Evolutionary conservation across 2,888 invertebrate species (phyloP).

Genomic region (Oscheius sp.): DNA sequence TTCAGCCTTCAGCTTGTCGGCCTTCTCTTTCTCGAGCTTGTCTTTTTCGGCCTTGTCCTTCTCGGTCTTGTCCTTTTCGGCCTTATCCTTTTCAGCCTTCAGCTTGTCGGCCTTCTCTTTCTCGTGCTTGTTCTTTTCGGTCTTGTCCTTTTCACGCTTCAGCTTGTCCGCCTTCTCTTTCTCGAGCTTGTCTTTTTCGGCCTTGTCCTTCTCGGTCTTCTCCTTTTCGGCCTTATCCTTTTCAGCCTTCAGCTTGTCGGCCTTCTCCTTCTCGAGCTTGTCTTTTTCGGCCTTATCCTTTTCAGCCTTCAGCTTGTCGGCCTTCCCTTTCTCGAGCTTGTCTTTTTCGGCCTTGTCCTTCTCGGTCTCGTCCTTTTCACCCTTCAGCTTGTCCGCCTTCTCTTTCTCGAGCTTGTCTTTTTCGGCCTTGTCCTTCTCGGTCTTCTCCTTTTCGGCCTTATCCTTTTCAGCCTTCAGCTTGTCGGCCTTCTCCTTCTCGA

Average conservation of each 20-base stretch:
- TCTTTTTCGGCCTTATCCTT: slow-evolving; percentile 18
- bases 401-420: slow-evolving; percentile 12
- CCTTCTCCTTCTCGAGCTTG: slow-evolving; percentile 17
- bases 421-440: slow-evolving; percentile 9
- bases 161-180: slow-evolving; percentile 20
- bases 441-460: too few relatives aligned
- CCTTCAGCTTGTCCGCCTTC: slow-evolving; percentile 24
- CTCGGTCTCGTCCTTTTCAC: too few relatives aligned
- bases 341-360: slow-evolving; percentile 24
- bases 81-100: slow-evolving; percentile 21
- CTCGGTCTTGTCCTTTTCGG: slow-evolving; percentile 13
- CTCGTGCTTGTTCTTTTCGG: slow-evolving; percentile 1
- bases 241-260: slow-evolving; percentile 21
- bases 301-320: slow-evolving; percentile 6
- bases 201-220: slow-evolving; percentile 18
- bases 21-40: slow-evolving; percentile 17
- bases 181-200: background rate
- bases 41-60: slow-evolving; percentile 24
- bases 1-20: slow-evolving; percentile 24
- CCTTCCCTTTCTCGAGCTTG: slow-evolving; percentile 19
- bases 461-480: slow-evolving; percentile 28
- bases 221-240: slow-evolving; percentile 20
- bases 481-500: slow-evolving; percentile 22
- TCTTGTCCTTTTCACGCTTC: slow-evolving; percentile 7
- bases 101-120: slow-evolving; percentile 21